Base-by-base conservation (phyloP, 2,113 vertebrate species). In the Peucedramus taeniatus region DNA sequence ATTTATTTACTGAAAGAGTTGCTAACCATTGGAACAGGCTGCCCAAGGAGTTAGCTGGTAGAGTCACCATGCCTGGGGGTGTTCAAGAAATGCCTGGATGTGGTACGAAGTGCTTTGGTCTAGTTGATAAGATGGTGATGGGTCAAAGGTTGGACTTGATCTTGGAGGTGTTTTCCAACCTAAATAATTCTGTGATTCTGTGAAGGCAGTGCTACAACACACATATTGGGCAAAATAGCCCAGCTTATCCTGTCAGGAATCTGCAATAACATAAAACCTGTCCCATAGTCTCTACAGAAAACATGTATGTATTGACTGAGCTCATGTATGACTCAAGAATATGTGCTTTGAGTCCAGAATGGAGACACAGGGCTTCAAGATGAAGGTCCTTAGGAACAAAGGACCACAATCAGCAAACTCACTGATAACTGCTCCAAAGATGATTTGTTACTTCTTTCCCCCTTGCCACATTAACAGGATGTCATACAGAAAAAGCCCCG, bases 401-500 rank as follows among this genome's bases (percentile, higher is more conserved):
- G 44, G 33, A 53, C n/a, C 31, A 24, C 1, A 1, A 89, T n/a
- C 77, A 74, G 27, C 45, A 72, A 61, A 81, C 45, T 82, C 50
- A 60, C 39, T 16, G 16, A 27, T 26, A 77, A 2, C 28, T 72
- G 50, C 50, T 80, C 72, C 75, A 76, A 60, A 66, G 49, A 83
- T 24, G 19, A 72, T 16, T 24, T 79, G 3, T 40, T 54, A 23
- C 16, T n/a, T 65, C 60, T 70, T 57, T 45, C 3, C 13, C 23
- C 10, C 1, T 56, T 76, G 42, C 47, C 53, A 54, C 35, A 68
- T 35, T 56, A 78, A 64, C 28, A 79, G 2, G 28, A 63, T 71
- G n/a, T 61, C 35, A 54, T 8, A 71, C 0, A 5, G 37, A 49
- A 86, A 56, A 90, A 71, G 2, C 2, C 12, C 26, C 0, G 2